These are phyloP conservation scores for Seriola aureovittata DNA, from an alignment of 2,113 vertebrate species.

Conservation along the genomic window DNA sequence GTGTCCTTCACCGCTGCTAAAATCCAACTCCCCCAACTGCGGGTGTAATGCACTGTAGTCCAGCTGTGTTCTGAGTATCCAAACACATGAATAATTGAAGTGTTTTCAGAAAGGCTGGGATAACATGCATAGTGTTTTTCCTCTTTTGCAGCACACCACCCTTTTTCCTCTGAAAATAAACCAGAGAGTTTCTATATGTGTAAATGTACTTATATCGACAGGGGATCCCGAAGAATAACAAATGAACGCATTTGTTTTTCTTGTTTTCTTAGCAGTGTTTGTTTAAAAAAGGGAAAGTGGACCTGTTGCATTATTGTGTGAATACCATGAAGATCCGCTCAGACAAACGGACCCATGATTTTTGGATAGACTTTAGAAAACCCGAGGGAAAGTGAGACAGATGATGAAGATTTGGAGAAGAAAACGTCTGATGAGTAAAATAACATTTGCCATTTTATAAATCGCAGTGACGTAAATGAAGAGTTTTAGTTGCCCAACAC, in stretches of 20 bases:
- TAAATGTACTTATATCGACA: constrained; percentile 54
- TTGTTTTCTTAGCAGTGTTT: constrained; percentile 31
- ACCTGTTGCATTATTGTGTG: neutral
- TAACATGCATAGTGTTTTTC: constrained; percentile 50
- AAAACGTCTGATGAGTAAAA: neutral
- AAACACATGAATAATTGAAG: constrained; percentile 81
- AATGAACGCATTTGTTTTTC: constrained; percentile 22
- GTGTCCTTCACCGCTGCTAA: constrained; percentile 38
- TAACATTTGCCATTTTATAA: neutral
- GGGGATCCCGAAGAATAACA: constrained; percentile 42
- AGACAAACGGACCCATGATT: constrained; percentile 15
- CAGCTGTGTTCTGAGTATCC: constrained; percentile 73
- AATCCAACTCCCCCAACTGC: constrained; percentile 36
- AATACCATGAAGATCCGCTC: constrained; percentile 2
- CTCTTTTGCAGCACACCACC: constrained; percentile 38
- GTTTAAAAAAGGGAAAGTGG: neutral
- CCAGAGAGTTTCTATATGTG: constrained; percentile 31
- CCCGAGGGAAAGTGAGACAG: neutral
- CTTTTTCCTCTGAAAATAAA: constrained; percentile 59
- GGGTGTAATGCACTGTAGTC: constrained; percentile 58
- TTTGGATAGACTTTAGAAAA: neutral
- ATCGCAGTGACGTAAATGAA: no score
- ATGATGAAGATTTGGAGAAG: no score
- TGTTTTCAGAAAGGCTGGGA: constrained; percentile 66
- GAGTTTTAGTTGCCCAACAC: neutral